Evolutionary conservation across 2,113 vertebrate species (phyloP).

Genomic region (Rhagologus leucostigma): DNA sequence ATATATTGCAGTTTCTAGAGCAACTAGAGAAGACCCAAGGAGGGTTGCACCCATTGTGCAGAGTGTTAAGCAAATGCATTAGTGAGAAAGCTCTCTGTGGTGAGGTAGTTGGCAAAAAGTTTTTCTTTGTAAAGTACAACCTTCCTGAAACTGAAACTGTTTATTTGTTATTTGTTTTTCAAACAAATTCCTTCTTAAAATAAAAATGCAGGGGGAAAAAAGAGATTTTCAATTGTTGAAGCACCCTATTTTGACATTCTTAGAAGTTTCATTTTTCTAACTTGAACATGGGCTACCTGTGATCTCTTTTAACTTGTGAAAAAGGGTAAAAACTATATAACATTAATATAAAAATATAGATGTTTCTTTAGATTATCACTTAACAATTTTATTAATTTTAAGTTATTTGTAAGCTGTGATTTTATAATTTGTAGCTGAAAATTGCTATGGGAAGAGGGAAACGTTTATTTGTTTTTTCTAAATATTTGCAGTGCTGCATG

Average conservation of each 20-base stretch:
- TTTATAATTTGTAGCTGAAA: background rate
- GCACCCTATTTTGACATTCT: background rate
- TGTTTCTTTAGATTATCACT: background rate
- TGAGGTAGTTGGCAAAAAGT: background rate
- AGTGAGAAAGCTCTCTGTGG: background rate
- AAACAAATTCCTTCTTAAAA: background rate
- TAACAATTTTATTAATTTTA: background rate
- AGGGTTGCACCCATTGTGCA: background rate
- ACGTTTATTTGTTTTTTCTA: background rate
- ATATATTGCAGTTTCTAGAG: background rate
- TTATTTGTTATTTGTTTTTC: background rate
- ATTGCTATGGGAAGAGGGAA: background rate
- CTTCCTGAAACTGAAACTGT: background rate
- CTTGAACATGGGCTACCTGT: background rate
- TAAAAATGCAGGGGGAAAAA: fast-evolving
- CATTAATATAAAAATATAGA: background rate
- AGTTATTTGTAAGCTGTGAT: background rate
- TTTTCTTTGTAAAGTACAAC: background rate
- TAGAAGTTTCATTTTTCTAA: background rate
- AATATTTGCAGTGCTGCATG: background rate
- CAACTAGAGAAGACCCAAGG: background rate
- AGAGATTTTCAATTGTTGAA: background rate
- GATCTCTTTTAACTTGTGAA: background rate
- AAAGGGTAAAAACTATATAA: background rate
- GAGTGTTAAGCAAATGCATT: background rate